Conservation (phyloP, 2,888 invertebrate genomes). For the Ophioninae sp. region DNA sequence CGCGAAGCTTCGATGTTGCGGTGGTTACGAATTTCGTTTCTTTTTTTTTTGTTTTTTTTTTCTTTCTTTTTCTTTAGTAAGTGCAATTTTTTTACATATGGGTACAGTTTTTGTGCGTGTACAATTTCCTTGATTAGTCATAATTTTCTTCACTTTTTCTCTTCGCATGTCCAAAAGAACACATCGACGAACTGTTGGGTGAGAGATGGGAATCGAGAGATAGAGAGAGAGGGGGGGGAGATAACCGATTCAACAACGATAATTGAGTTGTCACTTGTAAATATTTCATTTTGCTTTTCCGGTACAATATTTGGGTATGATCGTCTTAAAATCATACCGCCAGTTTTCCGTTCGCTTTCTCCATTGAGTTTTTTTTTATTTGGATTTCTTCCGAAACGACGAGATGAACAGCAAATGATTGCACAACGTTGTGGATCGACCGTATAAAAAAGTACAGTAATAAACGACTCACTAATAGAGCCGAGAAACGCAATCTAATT, state of each 20-base stretch:
- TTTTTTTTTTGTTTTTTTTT: slow-evolving; percentile 21
- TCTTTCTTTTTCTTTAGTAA: slow-evolving; percentile 15
- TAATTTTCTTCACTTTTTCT: slow-evolving; percentile 8
- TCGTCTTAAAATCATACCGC: not conserved
- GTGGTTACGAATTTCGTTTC: slow-evolving; percentile 11
- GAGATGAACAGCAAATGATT: slow-evolving; percentile 10
- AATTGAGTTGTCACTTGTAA: too few relatives aligned
- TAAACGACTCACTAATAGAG: not conserved
- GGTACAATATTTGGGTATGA: not conserved
- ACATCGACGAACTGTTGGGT: not conserved
- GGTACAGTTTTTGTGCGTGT: slow-evolving; percentile 39
- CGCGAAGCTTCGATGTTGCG: slow-evolving; percentile 7
- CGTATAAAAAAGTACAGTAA: slow-evolving; percentile 1
- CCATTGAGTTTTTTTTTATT: not conserved
- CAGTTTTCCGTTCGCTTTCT: not conserved
- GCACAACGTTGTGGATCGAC: not conserved
- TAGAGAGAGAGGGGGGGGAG: slow-evolving; percentile 16
- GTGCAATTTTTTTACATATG: slow-evolving; percentile 27
- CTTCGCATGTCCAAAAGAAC: slow-evolving; percentile 3
- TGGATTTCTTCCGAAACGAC: not conserved
- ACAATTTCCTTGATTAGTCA: slow-evolving; percentile 24
- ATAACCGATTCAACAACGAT: not conserved
- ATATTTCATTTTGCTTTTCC: not conserved
- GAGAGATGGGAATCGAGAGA: slow-evolving; percentile 1
- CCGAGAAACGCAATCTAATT: too few relatives aligned